Conservation (phyloP, 2,797 vertebrate species). For the Mormyrus hasselquistii region DNA sequence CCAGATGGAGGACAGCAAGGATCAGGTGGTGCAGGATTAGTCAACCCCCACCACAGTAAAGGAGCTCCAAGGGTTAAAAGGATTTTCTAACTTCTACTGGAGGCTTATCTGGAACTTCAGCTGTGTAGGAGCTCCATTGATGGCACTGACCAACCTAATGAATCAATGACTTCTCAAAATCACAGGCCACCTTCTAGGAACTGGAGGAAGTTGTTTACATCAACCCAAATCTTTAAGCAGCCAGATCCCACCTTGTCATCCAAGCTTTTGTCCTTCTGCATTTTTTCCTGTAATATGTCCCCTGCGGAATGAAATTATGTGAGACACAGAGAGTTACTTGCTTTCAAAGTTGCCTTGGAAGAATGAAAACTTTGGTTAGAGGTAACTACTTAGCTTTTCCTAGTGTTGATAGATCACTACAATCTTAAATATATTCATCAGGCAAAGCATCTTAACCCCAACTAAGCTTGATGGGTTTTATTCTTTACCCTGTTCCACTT, state of each 20-base stretch:
- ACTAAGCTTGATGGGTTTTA: neutral
- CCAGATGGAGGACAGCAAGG: neutral
- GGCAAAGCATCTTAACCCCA: neutral
- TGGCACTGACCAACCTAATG: neutral
- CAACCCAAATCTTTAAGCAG: neutral
- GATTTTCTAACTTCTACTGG: neutral
- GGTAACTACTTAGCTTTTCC: neutral
- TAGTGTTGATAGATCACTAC: neutral
- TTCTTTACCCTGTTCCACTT: neutral
- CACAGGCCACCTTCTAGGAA: neutral
- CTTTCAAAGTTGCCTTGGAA: neutral
- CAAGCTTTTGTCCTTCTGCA: neutral
- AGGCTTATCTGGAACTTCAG: neutral
- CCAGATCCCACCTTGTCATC: too few relatives aligned
- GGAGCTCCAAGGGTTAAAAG: neutral
- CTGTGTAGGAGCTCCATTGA: neutral
- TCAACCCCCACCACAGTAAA: neutral
- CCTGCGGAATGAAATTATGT: neutral
- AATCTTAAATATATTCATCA: neutral
- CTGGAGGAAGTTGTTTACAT: neutral
- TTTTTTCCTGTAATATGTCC: neutral
- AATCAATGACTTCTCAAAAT: neutral
- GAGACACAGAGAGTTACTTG: neutral
- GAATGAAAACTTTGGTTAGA: neutral
- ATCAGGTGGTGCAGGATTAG: neutral